Conservation (phyloP, 2,888 invertebrate genomes). For the Oeneis ivallda region DNA sequence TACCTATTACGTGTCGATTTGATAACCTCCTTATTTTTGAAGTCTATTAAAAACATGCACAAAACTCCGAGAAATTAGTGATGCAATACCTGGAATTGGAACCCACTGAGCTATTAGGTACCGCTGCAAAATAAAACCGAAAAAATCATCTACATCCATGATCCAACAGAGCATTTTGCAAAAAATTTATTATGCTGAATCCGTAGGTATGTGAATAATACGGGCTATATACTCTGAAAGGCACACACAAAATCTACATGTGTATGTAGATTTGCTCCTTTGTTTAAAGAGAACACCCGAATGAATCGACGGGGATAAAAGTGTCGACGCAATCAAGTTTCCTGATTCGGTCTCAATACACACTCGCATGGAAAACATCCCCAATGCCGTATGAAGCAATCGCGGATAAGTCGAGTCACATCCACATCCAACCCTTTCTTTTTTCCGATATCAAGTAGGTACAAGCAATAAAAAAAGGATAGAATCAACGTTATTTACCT, state of each 20-base stretch:
- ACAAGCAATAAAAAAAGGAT: slow-evolving; percentile 7
- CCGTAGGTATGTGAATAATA: slow-evolving; percentile 3
- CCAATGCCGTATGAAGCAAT: slow-evolving; percentile 34
- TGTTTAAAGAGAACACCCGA: slow-evolving; percentile 35
- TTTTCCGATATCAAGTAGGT: slow-evolving; percentile 22
- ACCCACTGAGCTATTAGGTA: too few relatives aligned
- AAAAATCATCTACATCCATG: too few relatives aligned
- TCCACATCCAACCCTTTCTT: slow-evolving; percentile 28
- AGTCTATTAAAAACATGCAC: too few relatives aligned
- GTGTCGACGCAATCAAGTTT: slow-evolving; percentile 36
- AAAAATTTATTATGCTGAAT: background rate
- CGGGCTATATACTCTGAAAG: background rate
- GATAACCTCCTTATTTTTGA: too few relatives aligned
- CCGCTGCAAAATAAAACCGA: too few relatives aligned
- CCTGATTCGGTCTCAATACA: slow-evolving; percentile 31
- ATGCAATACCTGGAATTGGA: too few relatives aligned
- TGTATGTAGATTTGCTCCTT: slow-evolving; percentile 24
- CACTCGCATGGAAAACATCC: slow-evolving; percentile 24
- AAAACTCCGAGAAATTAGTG: too few relatives aligned
- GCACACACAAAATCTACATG: slow-evolving; percentile 10
- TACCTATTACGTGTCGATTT: too few relatives aligned
- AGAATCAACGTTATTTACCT: slow-evolving; percentile 1
- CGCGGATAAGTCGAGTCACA: slow-evolving; percentile 27
- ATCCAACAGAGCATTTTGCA: background rate
- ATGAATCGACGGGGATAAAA: slow-evolving; percentile 31